phyloP scores from a whole-genome alignment of 2,113 vertebrate species.

The Corythaixoides concolor region DNA sequence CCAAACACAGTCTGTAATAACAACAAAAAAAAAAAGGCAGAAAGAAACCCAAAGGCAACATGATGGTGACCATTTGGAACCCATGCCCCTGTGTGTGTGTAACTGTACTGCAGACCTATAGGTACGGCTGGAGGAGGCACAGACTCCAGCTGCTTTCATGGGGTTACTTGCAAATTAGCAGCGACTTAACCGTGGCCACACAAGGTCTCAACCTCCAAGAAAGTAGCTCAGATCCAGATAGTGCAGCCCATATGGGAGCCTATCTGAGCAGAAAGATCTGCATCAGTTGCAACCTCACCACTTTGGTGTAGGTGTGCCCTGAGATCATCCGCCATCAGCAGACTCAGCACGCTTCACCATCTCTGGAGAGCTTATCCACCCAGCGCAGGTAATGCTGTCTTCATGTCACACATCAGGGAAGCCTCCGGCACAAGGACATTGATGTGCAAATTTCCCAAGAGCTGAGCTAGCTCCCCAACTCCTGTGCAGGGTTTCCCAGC shows the following conservation, averaged over 20 bases:
- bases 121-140: neutral
- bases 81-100: too few species aligned
- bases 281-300: neutral
- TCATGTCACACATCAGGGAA: neutral
- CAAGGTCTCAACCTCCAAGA: neutral
- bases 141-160: neutral
- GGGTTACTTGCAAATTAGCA: neutral
- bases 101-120: neutral
- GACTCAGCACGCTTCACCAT: neutral
- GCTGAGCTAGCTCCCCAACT: neutral
- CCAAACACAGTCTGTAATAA: neutral
- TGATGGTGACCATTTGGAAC: neutral
- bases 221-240: neutral
- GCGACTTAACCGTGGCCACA: too few species aligned
- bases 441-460: neutral
- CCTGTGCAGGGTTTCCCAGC: neutral
- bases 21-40: neutral
- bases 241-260: neutral
- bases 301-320: neutral
- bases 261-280: neutral
- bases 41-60: neutral
- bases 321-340: neutral
- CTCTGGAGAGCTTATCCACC: neutral
- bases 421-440: neutral
- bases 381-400: rapidly evolving